These are phyloP conservation scores for Hydroisotoma schaefferi DNA, from an alignment of 2,888 invertebrate species.

Conservation along the genomic window DNA sequence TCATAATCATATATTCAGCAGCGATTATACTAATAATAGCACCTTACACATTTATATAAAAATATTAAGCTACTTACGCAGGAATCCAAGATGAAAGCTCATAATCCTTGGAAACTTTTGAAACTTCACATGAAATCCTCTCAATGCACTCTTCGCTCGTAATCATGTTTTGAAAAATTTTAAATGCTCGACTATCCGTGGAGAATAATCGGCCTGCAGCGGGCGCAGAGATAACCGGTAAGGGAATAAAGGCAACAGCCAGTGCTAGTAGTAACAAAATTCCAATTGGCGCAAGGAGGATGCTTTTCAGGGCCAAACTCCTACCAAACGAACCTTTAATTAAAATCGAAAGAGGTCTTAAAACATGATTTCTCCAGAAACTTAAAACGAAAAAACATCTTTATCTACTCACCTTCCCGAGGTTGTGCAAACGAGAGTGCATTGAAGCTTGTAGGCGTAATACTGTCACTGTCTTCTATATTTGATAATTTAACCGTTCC, in stretches of 20 bases:
- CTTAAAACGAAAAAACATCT: not conserved
- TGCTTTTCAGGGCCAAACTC: conserved; percentile 24
- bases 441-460: too few species aligned
- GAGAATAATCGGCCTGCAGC: not conserved
- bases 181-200: not conserved
- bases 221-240: conserved; percentile 22
- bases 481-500: too few species aligned
- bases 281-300: conserved; percentile 26
- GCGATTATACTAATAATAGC: conserved; percentile 8
- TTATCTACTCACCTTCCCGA: not conserved
- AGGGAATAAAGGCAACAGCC: conserved; percentile 17
- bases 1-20: too few species aligned
- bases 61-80: conserved; percentile 19
- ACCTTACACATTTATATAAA: not conserved
- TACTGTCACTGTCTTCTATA: too few species aligned
- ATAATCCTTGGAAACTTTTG: conserved; percentile 19
- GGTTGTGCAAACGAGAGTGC: too few species aligned
- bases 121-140: conserved; percentile 30
- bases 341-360: not conserved
- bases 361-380: not conserved
- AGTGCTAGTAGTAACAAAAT: conserved; percentile 16
- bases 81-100: conserved; percentile 24
- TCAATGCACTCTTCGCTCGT: conserved; percentile 31
- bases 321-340: conserved; percentile 16
- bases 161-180: conserved; percentile 23